Evolutionary conservation across 2,888 invertebrate genomes (phyloP), one percentile per base, ranked within the genome.

Genomic region (Xylota segnis): DNA sequence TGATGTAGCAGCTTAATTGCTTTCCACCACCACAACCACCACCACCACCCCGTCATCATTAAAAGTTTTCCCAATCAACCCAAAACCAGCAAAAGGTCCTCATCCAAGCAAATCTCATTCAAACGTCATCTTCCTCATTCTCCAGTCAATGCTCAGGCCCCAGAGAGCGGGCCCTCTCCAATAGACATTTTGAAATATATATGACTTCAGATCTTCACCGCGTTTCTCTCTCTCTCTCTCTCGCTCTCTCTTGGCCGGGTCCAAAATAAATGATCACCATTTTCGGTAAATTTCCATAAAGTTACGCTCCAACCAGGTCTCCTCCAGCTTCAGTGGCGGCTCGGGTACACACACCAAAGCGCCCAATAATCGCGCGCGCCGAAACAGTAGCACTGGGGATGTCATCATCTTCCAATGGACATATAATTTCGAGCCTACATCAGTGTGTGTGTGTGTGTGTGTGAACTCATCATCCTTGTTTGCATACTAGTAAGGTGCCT

Each of bases 251-350:
- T n/a, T n/a, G n/a, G n/a, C n/a, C n/a, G n/a, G 68, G 70, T 32
- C 81, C 37, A 68, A 84, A 84, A 84, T 76, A 86, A 86, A 82
- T 82, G 86, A 82, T 86, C 86, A 86, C 86, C 86, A 86, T 86
- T 82, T 86, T 82, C 77, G 86, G 86, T 82, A 82, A 86, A 86
- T 86, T 86, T 86, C 86, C 86, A 86, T 86, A 86, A 86, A 86
- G 86, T 72, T 68, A 86, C 86, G 82, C 84, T 84, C 61, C 72
- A 68, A 77, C 61, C 72, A 68, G 72, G 76, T n/a, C 45, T 52
- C 45, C 2, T 2, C 54, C 63, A 34, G 52, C 52, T 68, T 29
- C 58, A 54, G 59, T 9, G 43, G 72, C 78, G 40, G 50, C 59
- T 37, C 52, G 23, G 23, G 43, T 40, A 37, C 14, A 14, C 54